These are phyloP conservation scores for Eurystomus gularis DNA, from an alignment of 2,113 vertebrate species.

Conservation along the genomic window DNA sequence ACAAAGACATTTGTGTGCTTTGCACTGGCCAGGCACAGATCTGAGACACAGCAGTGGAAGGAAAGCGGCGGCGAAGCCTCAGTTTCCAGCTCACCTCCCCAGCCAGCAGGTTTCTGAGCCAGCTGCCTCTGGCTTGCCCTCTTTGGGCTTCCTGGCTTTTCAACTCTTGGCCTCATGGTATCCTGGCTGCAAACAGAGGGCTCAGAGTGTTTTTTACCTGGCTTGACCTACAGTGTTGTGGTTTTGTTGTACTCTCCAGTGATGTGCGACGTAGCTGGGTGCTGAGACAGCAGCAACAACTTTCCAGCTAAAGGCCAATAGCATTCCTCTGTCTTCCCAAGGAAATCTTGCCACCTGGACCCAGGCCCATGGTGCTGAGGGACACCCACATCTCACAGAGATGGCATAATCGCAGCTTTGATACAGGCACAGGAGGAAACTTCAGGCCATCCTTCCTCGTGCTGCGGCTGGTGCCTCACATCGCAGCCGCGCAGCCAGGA, in stretches of 20 bases:
- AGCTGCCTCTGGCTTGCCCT: not conserved
- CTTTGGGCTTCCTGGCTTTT: not conserved
- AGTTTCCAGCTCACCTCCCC: not conserved
- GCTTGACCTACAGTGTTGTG: not conserved
- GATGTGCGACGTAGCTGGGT: not conserved
- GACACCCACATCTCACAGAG: not conserved
- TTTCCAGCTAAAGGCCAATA: not conserved
- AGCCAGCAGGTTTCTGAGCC: not conserved
- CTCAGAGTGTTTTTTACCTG: not conserved
- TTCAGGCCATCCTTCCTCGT: accelerated
- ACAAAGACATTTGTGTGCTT: not conserved
- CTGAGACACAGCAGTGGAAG: not conserved
- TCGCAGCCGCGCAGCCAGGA: accelerated
- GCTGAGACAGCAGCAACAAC: not conserved
- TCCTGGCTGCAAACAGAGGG: not conserved
- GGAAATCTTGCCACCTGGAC: not conserved
- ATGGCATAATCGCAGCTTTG: not conserved
- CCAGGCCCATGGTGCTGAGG: not conserved
- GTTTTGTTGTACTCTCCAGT: not conserved
- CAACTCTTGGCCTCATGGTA: not conserved
- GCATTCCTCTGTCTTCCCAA: not conserved
- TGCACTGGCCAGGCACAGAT: not conserved
- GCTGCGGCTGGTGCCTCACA: not conserved
- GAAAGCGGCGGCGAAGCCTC: not conserved
- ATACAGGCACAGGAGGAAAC: not conserved